Conservation (phyloP, 53 echinoderm and acorn worm genomes). For the Stichopus horrens region DNA sequence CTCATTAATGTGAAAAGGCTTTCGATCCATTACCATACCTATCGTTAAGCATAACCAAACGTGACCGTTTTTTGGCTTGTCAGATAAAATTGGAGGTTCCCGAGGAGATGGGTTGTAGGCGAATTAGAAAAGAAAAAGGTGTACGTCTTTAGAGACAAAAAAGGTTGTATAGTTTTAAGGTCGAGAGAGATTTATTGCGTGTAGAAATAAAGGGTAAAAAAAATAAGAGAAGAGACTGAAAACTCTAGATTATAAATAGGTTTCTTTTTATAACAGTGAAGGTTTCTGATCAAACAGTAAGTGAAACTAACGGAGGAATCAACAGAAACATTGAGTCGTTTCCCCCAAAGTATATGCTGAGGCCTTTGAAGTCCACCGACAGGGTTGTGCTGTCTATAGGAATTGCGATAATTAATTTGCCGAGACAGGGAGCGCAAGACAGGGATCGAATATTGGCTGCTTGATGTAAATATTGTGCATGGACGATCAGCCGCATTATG, state of each 20-base stretch:
- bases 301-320: background rate
- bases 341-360: background rate
- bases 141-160: background rate
- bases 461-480: no score
- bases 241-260: background rate
- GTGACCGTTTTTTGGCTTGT: background rate
- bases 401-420: slow-evolving; percentile 14
- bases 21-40: background rate
- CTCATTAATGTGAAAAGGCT: slow-evolving; percentile 3
- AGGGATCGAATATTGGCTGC: no score
- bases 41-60: background rate
- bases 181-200: background rate
- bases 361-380: slow-evolving; percentile 12
- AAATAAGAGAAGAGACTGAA: background rate
- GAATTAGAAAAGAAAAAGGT: background rate
- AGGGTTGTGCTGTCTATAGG: background rate
- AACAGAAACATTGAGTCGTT: background rate
- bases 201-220: background rate
- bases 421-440: background rate
- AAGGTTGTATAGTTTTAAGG: background rate
- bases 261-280: background rate
- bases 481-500: no score
- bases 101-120: background rate
- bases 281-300: background rate
- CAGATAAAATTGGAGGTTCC: slow-evolving; percentile 4